Conservation (phyloP, 2,888 invertebrate species). For the Caenorhabditis sulstoni region DNA sequence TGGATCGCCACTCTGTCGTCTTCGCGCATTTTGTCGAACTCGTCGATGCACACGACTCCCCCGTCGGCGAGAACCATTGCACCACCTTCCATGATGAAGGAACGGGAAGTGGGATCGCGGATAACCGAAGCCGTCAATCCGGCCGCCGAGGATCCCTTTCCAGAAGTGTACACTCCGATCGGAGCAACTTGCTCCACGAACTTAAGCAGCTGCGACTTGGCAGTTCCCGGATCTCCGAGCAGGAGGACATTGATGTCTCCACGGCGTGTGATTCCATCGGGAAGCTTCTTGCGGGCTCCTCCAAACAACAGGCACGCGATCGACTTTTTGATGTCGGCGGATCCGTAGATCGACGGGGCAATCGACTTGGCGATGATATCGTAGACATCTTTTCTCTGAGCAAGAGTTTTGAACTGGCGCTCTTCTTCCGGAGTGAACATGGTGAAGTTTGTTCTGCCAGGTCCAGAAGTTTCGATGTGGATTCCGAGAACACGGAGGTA, state of each 20-base stretch:
- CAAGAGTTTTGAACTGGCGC: slow-evolving; percentile 83
- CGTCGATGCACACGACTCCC: slow-evolving; percentile 99
- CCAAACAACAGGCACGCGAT: slow-evolving; percentile 96
- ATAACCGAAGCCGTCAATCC: slow-evolving; percentile 98
- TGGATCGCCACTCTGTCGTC: slow-evolving; percentile 99
- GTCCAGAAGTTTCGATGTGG: slow-evolving; percentile 86
- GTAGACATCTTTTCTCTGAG: slow-evolving; percentile 90
- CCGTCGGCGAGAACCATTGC: slow-evolving; percentile 99
- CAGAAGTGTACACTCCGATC: slow-evolving; percentile 89
- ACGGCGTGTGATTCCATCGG: slow-evolving; percentile 94
- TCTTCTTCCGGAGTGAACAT: slow-evolving; percentile 78
- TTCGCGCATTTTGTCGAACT: slow-evolving; percentile 91
- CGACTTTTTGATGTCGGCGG: slow-evolving; percentile 94
- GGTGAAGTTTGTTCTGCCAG: slow-evolving; percentile 71
- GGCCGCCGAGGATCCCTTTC: slow-evolving; percentile 99
- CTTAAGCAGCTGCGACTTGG: slow-evolving; percentile 97
- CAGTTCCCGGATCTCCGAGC: slow-evolving; percentile 98
- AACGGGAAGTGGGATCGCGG: slow-evolving; percentile 89
- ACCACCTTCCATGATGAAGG: slow-evolving; percentile 85
- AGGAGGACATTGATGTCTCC: slow-evolving; percentile 96
- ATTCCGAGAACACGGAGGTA: slow-evolving; percentile 96
- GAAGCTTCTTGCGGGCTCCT: slow-evolving; percentile 87
- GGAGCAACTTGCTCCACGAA: slow-evolving; percentile 89
- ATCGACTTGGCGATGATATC: slow-evolving; percentile 92
- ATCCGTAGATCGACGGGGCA: slow-evolving; percentile 97